These are phyloP conservation scores for Crossocerus cetratus DNA, from an alignment of 2,888 invertebrate species.

Conservation along the genomic window DNA sequence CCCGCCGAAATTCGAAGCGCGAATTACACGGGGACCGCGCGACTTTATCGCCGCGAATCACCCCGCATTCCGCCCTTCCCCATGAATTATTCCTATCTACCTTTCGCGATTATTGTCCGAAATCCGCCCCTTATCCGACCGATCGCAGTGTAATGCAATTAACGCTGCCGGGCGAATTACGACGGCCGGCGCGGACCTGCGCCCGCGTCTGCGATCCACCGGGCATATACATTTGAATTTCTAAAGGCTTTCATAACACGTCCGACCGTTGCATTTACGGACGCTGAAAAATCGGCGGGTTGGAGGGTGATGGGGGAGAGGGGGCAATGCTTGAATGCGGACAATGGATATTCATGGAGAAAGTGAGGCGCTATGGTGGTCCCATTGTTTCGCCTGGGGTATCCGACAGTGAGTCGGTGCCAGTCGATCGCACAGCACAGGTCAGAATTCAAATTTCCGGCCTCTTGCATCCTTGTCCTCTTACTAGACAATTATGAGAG, in stretches of 20 bases:
- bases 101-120: slow-evolving; percentile 5
- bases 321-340: neutral
- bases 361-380: slow-evolving; percentile 1
- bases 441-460: no score
- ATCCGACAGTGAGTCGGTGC: slow-evolving; percentile 7
- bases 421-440: no score
- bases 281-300: neutral
- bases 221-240: slow-evolving; percentile 6
- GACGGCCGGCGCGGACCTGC: neutral
- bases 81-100: slow-evolving; percentile 3
- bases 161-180: neutral
- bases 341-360: slow-evolving; percentile 16
- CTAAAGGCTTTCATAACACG: slow-evolving; percentile 10
- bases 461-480: no score
- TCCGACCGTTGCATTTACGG: neutral
- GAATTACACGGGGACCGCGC: slow-evolving; percentile 2
- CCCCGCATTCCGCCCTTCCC: slow-evolving; percentile 3
- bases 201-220: neutral
- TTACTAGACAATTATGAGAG: no score
- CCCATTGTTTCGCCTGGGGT: slow-evolving; percentile 17
- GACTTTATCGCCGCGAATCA: slow-evolving; percentile 12
- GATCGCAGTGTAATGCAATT: neutral
- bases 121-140: neutral
- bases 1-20: slow-evolving; percentile 1
- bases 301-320: no score